Evolutionary conservation across 2,888 invertebrate species (phyloP).

Genomic region (Diplolepis rosae): DNA sequence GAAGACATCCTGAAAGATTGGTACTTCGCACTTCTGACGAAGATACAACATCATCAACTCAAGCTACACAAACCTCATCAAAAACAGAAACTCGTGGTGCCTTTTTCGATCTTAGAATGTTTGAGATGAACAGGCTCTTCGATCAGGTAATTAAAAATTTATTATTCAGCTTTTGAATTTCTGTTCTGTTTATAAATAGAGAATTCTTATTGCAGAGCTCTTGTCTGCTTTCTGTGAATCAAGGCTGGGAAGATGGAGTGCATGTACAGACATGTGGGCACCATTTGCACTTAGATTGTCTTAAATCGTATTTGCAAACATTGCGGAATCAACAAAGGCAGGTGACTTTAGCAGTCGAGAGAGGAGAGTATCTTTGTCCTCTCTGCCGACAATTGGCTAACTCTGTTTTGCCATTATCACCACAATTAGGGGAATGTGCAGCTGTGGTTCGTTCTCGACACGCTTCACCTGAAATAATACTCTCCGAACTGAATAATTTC

Average conservation of each 20-base stretch:
- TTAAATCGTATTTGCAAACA: slow-evolving; percentile 91
- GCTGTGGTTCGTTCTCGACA: slow-evolving; percentile 79
- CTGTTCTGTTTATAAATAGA: not conserved
- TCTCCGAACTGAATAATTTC: slow-evolving; percentile 76
- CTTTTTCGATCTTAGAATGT: slow-evolving; percentile 85
- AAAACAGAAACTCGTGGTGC: slow-evolving; percentile 81
- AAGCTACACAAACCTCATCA: slow-evolving; percentile 69
- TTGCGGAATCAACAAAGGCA: slow-evolving; percentile 85
- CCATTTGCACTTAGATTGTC: slow-evolving; percentile 95
- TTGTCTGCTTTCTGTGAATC: slow-evolving; percentile 86
- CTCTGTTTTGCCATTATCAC: slow-evolving; percentile 89
- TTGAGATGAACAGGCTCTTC: slow-evolving; percentile 85
- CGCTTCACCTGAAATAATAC: slow-evolving; percentile 73
- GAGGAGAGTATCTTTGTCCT: slow-evolving; percentile 95
- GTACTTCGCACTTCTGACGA: slow-evolving; percentile 80
- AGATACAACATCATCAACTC: slow-evolving; percentile 72
- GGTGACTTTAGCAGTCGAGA: slow-evolving; percentile 83
- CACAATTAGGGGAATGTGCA: slow-evolving; percentile 81
- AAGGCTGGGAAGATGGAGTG: slow-evolving; percentile 93
- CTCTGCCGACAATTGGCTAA: slow-evolving; percentile 94
- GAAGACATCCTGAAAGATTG: slow-evolving; percentile 77
- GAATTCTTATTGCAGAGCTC: slow-evolving; percentile 76
- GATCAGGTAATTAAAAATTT: slow-evolving; percentile 76
- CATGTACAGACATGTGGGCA: slow-evolving; percentile 97
- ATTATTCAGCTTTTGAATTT: not conserved